Conservation (phyloP, 2,888 invertebrate species). For the Teinopalpus imperialis region DNA sequence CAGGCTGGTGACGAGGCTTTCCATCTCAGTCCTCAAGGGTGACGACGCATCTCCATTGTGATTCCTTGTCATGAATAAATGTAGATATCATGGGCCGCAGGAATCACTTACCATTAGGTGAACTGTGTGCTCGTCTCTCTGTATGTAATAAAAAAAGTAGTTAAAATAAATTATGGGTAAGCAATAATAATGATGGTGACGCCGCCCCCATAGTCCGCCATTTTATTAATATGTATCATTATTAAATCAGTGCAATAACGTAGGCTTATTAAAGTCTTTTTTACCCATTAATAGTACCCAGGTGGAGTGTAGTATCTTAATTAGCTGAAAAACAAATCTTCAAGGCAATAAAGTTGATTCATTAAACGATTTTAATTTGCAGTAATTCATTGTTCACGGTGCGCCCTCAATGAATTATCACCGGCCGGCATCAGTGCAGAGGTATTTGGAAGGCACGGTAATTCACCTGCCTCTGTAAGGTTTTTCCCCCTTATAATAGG, state of each 20-base stretch:
- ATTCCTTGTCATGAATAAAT: too few species aligned
- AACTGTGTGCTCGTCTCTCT: too few species aligned
- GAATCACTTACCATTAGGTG: too few species aligned
- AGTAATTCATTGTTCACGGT: conserved; percentile 71
- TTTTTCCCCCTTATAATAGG: neutral
- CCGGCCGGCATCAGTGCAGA: neutral
- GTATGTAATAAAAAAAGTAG: too few species aligned
- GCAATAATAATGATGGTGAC: too few species aligned
- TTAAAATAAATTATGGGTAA: too few species aligned
- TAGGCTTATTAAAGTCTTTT: conserved; percentile 1
- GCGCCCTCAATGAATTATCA: conserved; percentile 30
- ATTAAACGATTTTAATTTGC: conserved; percentile 80
- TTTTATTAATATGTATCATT: too few species aligned
- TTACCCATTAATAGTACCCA: conserved; percentile 2
- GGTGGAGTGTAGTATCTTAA: conserved; percentile 43
- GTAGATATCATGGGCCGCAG: too few species aligned
- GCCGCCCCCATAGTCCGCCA: too few species aligned
- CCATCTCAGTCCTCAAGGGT: too few species aligned
- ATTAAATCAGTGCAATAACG: neutral
- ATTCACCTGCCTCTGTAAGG: neutral
- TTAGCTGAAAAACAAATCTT: conserved; percentile 75
- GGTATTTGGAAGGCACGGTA: conserved; percentile 2
- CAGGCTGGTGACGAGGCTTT: too few species aligned
- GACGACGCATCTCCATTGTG: too few species aligned
- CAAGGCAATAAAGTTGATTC: conserved; percentile 70